Evolutionary conservation across 1,140 invertebrate species (phyloP).

Genomic region (Steinernema feltiae): DNA sequence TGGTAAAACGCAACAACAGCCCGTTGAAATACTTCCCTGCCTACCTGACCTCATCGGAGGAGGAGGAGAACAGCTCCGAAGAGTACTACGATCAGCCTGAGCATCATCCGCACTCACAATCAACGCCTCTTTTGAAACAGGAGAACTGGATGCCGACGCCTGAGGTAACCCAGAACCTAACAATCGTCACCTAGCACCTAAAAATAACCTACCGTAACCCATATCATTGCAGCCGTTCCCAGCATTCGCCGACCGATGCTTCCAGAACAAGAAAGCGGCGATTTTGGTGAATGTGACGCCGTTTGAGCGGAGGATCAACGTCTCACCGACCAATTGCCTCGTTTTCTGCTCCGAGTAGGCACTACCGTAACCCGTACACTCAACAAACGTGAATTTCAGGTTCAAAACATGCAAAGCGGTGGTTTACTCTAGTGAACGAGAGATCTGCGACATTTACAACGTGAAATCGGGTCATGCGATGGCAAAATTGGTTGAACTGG

Average conservation of each 20-base stretch:
- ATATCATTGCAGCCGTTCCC: background rate
- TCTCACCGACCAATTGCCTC: conserved; percentile 4
- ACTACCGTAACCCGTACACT: background rate
- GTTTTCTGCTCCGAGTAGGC: conserved; percentile 5
- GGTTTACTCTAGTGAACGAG: background rate
- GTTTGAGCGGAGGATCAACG: background rate
- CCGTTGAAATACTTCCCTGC: background rate
- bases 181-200: too few species aligned
- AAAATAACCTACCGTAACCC: background rate
- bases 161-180: background rate
- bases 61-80: background rate
- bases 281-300: conserved; percentile 3
- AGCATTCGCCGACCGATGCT: background rate
- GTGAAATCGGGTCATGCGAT: background rate
- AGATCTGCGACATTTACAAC: background rate
- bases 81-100: background rate
- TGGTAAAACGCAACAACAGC: background rate
- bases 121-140: background rate
- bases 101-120: background rate
- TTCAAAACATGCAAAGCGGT: background rate
- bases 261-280: background rate
- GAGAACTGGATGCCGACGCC: background rate
- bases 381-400: background rate
- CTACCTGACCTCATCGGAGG: background rate
- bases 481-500: background rate